Conservation (phyloP, 2,888 invertebrate genomes). For the Pyrrhia umbra region DNA sequence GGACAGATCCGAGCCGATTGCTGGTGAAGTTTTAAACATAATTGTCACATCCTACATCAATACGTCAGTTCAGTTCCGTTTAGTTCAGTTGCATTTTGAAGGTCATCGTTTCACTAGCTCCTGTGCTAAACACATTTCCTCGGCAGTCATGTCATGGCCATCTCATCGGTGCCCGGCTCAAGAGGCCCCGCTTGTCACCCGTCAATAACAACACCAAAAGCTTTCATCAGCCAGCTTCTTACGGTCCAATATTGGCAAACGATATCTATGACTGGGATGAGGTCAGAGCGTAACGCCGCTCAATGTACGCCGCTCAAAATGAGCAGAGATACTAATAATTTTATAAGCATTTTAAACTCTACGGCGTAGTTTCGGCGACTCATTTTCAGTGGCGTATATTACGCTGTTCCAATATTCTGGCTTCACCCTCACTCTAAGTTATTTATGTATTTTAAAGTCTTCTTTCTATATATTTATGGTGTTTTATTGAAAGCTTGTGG, state of each 20-base stretch:
- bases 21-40: too few relatives aligned
- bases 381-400: slow-evolving; percentile 15
- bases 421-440: slow-evolving; percentile 31
- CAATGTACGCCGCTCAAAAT: slow-evolving; percentile 19
- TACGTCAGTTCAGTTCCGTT: too few relatives aligned
- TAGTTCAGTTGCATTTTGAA: too few relatives aligned
- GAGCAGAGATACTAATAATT: too few relatives aligned
- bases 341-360: too few relatives aligned
- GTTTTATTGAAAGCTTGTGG: slow-evolving; percentile 86
- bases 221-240: slow-evolving; percentile 81
- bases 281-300: slow-evolving; percentile 16
- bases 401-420: slow-evolving; percentile 7
- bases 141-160: slow-evolving; percentile 38
- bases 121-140: slow-evolving; percentile 43
- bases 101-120: neutral
- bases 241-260: slow-evolving; percentile 88
- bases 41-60: too few relatives aligned
- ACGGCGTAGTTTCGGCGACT: neutral
- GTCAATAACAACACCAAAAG: slow-evolving; percentile 79
- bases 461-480: slow-evolving; percentile 58
- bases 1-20: neutral
- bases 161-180: slow-evolving; percentile 23
- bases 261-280: slow-evolving; percentile 58
- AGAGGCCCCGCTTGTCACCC: slow-evolving; percentile 57
- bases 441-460: slow-evolving; percentile 47